phyloP scores from a whole-genome alignment of 2,888 invertebrate genomes.

The Ecliptopera silaceata region DNA sequence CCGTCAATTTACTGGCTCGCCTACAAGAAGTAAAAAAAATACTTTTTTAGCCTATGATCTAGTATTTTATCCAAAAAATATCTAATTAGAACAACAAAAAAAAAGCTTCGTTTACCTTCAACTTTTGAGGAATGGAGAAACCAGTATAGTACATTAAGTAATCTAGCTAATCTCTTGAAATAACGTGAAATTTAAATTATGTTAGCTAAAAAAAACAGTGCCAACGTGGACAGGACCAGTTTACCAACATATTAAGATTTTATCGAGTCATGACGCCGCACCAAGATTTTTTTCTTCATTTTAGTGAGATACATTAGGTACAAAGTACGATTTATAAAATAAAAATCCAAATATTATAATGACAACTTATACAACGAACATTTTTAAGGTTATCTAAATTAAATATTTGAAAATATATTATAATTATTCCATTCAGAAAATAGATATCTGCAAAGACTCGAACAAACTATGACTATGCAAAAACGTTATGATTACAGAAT shows the following conservation, averaged over 20 bases:
- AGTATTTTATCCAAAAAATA: conserved; percentile 7
- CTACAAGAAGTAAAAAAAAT: conserved; percentile 47
- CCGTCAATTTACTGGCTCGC: conserved; percentile 32
- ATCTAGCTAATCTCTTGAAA: conserved; percentile 1
- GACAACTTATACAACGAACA: no score
- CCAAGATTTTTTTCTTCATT: conserved; percentile 28
- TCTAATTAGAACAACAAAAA: no score
- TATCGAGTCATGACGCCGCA: conserved; percentile 53
- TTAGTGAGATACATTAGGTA: background rate
- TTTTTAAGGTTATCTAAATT: no score
- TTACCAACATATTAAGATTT: conserved; percentile 70
- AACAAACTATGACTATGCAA: no score
- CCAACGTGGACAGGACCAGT: conserved; percentile 53
- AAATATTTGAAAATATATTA: no score
- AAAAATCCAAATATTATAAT: background rate
- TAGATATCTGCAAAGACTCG: no score
- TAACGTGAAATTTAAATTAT: conserved; percentile 16
- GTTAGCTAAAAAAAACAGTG: conserved; percentile 40
- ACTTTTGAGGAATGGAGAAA: background rate
- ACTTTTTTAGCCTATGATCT: conserved; percentile 18
- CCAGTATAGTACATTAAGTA: background rate
- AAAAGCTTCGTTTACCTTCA: background rate
- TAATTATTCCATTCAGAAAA: no score
- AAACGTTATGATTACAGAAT: no score
- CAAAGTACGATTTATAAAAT: background rate